Evolutionary conservation across 2,797 vertebrate genomes (phyloP).

Genomic region (Oryzias sinensis): DNA sequence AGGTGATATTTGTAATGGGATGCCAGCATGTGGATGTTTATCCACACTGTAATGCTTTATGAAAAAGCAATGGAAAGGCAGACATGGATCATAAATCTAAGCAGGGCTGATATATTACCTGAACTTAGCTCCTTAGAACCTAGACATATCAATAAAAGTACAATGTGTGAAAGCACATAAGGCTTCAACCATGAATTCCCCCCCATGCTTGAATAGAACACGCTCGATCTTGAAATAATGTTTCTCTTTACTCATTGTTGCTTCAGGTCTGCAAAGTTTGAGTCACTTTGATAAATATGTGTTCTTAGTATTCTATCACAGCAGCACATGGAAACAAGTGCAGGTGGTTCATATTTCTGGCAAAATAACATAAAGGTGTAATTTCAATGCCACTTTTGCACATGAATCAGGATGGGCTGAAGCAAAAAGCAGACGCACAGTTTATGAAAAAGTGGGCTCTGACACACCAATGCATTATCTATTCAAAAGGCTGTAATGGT

Average conservation of each 20-base stretch:
- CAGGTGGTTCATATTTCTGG: conserved; percentile 4
- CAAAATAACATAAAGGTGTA: not conserved
- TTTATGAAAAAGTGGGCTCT: not conserved
- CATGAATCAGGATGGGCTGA: not conserved
- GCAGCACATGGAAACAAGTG: not conserved
- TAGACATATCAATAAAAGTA: conserved; percentile 11
- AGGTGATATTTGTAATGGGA: no score
- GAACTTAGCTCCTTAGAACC: conserved; percentile 9
- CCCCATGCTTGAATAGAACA: conserved; percentile 46
- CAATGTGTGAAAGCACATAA: conserved; percentile 27
- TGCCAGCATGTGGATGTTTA: no score
- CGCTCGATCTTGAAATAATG: conserved; percentile 35
- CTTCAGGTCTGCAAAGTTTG: conserved; percentile 12
- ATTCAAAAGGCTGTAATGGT: not conserved
- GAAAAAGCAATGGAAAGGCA: conserved; percentile 4
- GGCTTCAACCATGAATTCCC: conserved; percentile 33
- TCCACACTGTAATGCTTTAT: not conserved
- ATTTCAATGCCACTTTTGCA: not conserved
- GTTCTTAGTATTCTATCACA: conserved; percentile 13
- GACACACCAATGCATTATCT: not conserved
- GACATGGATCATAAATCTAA: conserved; percentile 1
- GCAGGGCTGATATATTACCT: conserved; percentile 6
- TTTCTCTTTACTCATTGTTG: conserved; percentile 28
- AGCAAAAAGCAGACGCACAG: not conserved
- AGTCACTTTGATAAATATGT: conserved; percentile 25